A percentile compares a stretch with the other conserved stretches of the same genome.
Evolutionary conservation across 2,797 vertebrate genomes (phyloP).

Genomic region (Scarus forsteni): DNA sequence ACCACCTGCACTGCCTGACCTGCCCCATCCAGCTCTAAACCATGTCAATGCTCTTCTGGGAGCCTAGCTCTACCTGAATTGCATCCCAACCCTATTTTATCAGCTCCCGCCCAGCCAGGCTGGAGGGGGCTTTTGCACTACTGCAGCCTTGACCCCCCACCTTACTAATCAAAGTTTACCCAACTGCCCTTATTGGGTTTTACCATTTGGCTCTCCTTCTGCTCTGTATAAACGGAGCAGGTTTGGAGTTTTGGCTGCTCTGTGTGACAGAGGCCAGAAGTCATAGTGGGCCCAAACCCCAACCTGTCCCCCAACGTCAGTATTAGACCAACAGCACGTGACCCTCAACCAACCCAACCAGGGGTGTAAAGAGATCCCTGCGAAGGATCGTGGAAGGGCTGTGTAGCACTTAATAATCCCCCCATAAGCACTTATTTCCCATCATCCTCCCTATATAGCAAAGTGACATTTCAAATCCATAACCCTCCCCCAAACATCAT

Average conservation of each 20-base stretch:
- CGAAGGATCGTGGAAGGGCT: neutral
- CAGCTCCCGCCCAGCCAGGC: constrained; percentile 57
- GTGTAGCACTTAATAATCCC: constrained; percentile 44
- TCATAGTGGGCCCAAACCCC: constrained; percentile 62
- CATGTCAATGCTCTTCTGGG: constrained; percentile 20
- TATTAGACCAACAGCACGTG: constrained; percentile 68
- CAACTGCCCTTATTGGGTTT: constrained; percentile 3
- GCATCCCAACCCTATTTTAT: constrained; percentile 11
- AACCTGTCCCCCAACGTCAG: constrained; percentile 71
- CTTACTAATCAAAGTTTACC: constrained; percentile 16
- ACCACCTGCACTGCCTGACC: constrained; percentile 6
- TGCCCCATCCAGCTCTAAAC: constrained; percentile 7
- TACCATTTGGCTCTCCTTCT: constrained; percentile 3
- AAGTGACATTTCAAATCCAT: constrained; percentile 37
- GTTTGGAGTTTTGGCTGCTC: constrained; percentile 44
- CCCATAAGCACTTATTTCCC: constrained; percentile 11
- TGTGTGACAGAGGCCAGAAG: constrained; percentile 77
- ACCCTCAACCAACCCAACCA: constrained; percentile 6
- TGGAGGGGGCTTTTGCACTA: constrained; percentile 82
- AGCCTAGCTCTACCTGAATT: constrained; percentile 61
- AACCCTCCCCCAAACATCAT: constrained; percentile 22
- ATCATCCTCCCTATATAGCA: constrained; percentile 14
- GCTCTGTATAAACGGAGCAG: constrained; percentile 69
- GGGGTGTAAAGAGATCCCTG: constrained; percentile 23
- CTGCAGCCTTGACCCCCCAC: constrained; percentile 46